Evolutionary conservation across 2,113 vertebrate species (phyloP), one percentile per base, ranked within the genome.

Genomic region (Hippocampus comes): DNA sequence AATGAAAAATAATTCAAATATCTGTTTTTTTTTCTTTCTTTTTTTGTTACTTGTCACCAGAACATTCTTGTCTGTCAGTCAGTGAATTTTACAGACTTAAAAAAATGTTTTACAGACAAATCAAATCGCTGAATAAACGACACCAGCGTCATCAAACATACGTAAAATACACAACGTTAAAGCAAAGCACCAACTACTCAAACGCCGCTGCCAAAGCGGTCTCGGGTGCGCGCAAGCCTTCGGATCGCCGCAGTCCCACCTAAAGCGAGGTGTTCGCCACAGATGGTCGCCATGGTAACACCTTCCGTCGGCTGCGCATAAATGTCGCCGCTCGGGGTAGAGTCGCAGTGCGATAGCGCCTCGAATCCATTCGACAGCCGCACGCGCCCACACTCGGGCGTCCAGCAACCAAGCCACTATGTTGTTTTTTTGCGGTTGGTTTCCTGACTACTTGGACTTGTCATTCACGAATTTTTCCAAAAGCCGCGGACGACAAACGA

Each of bases 221-320:
- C 21, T 55, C 11, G 51, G 7, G 51, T 9, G 51, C n/a, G 51
- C 51, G 21, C 10, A 6, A 53, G n/a, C 8, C 17, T 21, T 14
- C 63, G 3, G n/a, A 48, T 79, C 86, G 86, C 84, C 86, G 80
- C 78, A 70, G 77, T 85, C 86, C 81, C 70, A 80, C 74, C 78
- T 9, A 14, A 61, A 73, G 74, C 78, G 63, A 75, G 77, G 76
- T 78, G 78, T 83, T 67, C 86, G 83, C 82, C 87, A 85, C 74
- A 80, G 81, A 83, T 49, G 68, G 88, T 92, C 86, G 80, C 87
- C 76, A 84, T 80, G 82, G 89, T 67, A 83, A 89, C 78, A 25
- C 70, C 63, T 53, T 59, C 73, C 38, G 69, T 74, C 51, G 67
- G 82, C 79, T 67, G 68, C 61, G 27, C 67, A 74, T 80, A 71